Base-by-base conservation (phyloP, 1,140 invertebrate species). In the Diachasma alloeum region DNA sequence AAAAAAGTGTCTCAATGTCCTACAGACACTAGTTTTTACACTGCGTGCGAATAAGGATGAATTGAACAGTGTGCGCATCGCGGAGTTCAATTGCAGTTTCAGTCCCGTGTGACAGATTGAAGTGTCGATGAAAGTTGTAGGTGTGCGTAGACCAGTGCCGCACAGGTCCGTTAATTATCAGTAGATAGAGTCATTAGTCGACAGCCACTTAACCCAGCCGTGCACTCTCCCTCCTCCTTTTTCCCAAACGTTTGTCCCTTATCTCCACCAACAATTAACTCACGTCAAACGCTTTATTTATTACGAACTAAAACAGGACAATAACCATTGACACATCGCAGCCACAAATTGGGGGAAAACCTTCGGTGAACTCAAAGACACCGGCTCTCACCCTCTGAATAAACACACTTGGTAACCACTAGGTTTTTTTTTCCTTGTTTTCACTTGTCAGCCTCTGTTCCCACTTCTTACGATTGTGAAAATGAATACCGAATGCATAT, bases 171-270 rank as follows among this genome's bases (percentile, higher is more conserved):
- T 79, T 77, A 79, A 79, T 77, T 79, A 79, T 76, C 66, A 79
- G 72, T 59, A 76, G 75, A 79, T 79, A 79, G 75, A 79, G 75
- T 77, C 78, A 79, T 76, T 79, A 76, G 70, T 72, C 72, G 24
- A 66, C 67, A 71, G 68, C 67, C 67, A 75, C 72, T 74, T 31
- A 31, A 31, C 31, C 31, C 77, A 72, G 77, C 74, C 72, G n/a
- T n/a, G n/a, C n/a, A 76, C 26, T 72, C 44, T n/a, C 44, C 44
- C 44, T 46, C 44, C 72, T 19, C 63, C 15, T 8, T 56, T 36
- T 36, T 17, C 46, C 36, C 70, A 53, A 9, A 56, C 22, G 56
- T 71, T 59, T 59, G 8, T 59, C 53, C 53, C 53, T n/a, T 59
- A 19, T 59, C 19, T 22, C n/a, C 10, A n/a, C n/a, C 8, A 17